phyloP scores from a whole-genome alignment of 1,140 invertebrate genomes.

The Rhizoglyphus robini region DNA sequence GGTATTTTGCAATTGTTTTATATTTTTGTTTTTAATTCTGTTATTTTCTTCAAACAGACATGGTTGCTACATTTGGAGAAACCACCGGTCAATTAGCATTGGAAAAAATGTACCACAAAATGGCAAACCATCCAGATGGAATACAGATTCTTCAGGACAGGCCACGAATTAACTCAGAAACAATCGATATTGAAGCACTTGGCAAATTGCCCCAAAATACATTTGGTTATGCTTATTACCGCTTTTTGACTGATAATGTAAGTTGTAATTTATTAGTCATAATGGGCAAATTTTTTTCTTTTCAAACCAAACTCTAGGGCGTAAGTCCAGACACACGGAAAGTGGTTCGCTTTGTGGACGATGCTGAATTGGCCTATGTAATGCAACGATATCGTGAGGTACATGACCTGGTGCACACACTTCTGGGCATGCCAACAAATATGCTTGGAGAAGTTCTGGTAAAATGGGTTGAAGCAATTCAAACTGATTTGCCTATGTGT shows the following conservation, averaged over 20 bases:
- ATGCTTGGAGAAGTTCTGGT: slow-evolving; percentile 73
- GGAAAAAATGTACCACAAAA: slow-evolving; percentile 48
- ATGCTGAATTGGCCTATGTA: slow-evolving; percentile 79
- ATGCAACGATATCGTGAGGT: slow-evolving; percentile 93
- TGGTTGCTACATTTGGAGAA: slow-evolving; percentile 86
- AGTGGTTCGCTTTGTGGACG: slow-evolving; percentile 76
- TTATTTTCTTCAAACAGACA: slow-evolving; percentile 45
- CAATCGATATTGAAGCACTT: slow-evolving; percentile 59
- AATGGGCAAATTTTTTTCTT: slow-evolving; percentile 23
- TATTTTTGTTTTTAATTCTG: slow-evolving; percentile 3
- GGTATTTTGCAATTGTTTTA: slow-evolving; percentile 26
- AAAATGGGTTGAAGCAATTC: slow-evolving; percentile 93
- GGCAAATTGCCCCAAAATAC: slow-evolving; percentile 56
- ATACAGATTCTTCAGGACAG: slow-evolving; percentile 53
- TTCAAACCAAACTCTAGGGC: slow-evolving; percentile 41
- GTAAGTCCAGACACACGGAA: slow-evolving; percentile 83
- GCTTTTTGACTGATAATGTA: slow-evolving; percentile 60
- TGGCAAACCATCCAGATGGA: slow-evolving; percentile 53
- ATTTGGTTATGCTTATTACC: slow-evolving; percentile 64
- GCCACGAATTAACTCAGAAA: slow-evolving; percentile 71
- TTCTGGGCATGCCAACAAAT: slow-evolving; percentile 82
- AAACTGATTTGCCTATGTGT: slow-evolving; percentile 79
- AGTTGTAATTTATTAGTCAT: slow-evolving; percentile 9
- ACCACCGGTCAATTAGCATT: slow-evolving; percentile 61
- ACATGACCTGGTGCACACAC: slow-evolving; percentile 84